Evolutionary conservation across 2,113 vertebrate species (phyloP), one percentile per base, ranked within the genome.

Genomic region (Oryzias woworae): DNA sequence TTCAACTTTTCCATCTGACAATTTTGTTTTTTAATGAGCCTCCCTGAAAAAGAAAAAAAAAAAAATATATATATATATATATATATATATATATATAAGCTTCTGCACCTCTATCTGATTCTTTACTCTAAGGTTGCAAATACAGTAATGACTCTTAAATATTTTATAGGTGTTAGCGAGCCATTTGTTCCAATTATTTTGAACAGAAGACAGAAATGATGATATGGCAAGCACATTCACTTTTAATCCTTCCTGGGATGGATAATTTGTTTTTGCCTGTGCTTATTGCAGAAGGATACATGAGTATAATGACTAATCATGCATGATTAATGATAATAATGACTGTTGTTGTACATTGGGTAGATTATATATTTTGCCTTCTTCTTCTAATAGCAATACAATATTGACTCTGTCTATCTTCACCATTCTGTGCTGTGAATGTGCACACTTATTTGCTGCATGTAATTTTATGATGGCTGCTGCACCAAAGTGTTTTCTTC

Each of bases 181-280:
- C 58, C 66, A 72, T 83, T 78, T 78, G 66, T 77, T 78, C 69
- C 64, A 82, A 77, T 82, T 73, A 82, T 24, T 22, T 14, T 61
- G 65, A 71, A 54, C 53, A 67, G 49, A 26, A 28, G 14, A 55
- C 43, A 67, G 45, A 72, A 57, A 74, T 50, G 61, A 53, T 12
- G 20, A 66, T 3, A n/a, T 62, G 52, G 28, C 4, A 14, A 66
- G 59, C 0, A 14, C n/a, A 2, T 66, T 70, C 53, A 55, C 7
- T 44, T 66, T 59, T 23, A 26, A 58, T 71, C 17, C 62, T 61
- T 64, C 44, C 26, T 15, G 49, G 23, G 31, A 23, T 49, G 26
- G 51, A 14, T 63, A 56, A 69, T 82, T 66, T 79, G 61, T 66
- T 81, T 72, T 44, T 50, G 53, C 58, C 41, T 17, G 41, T 62